phyloP scores from a whole-genome alignment of 2,113 vertebrate genomes.

The Morone saxatilis region DNA sequence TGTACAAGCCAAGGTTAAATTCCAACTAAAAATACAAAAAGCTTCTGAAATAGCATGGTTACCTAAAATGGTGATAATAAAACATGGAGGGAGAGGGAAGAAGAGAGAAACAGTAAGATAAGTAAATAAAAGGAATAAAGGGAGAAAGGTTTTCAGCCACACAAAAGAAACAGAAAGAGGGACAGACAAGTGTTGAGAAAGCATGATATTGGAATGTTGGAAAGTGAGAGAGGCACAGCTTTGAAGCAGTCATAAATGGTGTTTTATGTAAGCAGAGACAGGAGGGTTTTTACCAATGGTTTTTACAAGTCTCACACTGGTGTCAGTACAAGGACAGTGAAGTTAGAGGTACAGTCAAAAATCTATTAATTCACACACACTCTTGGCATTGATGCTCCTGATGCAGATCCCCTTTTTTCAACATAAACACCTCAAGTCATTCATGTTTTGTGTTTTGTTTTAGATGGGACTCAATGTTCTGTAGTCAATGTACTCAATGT shows the following conservation, averaged over 20 bases:
- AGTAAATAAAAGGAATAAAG: background rate
- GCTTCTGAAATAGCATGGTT: slow-evolving; percentile 1
- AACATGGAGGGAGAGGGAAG: background rate
- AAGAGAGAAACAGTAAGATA: background rate
- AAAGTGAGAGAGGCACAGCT: background rate
- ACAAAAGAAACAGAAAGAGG: background rate
- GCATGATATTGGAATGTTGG: slow-evolving; percentile 2
- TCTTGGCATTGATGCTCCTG: background rate
- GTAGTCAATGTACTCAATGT: no score
- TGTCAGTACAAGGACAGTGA: background rate
- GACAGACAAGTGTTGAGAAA: background rate
- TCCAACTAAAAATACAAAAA: background rate
- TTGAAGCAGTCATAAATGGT: slow-evolving; percentile 19
- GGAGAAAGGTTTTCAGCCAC: background rate
- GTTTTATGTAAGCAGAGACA: slow-evolving; percentile 23
- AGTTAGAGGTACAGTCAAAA: background rate
- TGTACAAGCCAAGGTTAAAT: slow-evolving; percentile 1
- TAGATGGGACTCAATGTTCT: background rate
- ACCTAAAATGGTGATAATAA: background rate
- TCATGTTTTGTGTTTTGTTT: background rate
- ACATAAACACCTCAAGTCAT: background rate
- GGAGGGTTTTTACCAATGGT: background rate
- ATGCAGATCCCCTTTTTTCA: background rate
- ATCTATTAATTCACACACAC: background rate
- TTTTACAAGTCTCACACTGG: background rate